Conservation (phyloP, 2,888 invertebrate species). For the Drosophila incognita region DNA sequence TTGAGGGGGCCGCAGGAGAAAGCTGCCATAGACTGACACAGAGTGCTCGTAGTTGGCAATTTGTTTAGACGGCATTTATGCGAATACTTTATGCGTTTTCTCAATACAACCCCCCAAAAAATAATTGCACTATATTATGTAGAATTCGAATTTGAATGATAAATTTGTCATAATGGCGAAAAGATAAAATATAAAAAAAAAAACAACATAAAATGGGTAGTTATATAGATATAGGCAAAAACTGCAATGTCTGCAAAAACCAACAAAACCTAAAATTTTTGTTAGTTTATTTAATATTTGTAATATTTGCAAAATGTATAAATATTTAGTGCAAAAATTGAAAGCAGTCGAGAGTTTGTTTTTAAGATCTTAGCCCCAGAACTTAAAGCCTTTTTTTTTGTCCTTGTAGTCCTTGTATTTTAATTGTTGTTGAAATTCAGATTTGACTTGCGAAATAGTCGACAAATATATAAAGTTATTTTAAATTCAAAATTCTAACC, state of each 20-base stretch:
- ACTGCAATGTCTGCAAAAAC: neutral
- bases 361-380: neutral
- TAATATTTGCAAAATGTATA: neutral
- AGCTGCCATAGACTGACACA: neutral
- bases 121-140: slow-evolving; percentile 39
- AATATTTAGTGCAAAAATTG: neutral
- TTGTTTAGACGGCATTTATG: slow-evolving; percentile 29
- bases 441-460: neutral
- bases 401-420: neutral
- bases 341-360: neutral
- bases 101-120: slow-evolving; percentile 21
- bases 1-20: neutral
- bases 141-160: neutral
- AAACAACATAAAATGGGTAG: too few relatives aligned
- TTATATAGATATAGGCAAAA: neutral
- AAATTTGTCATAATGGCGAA: neutral
- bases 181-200: neutral
- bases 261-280: neutral
- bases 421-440: neutral
- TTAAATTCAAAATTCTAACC: neutral
- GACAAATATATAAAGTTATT: neutral
- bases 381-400: neutral
- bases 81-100: slow-evolving; percentile 33
- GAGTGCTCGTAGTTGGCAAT: slow-evolving; percentile 37
- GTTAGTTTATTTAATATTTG: neutral